phyloP scores from a whole-genome alignment of 1,140 invertebrate species.

The Drosophila repleta region DNA sequence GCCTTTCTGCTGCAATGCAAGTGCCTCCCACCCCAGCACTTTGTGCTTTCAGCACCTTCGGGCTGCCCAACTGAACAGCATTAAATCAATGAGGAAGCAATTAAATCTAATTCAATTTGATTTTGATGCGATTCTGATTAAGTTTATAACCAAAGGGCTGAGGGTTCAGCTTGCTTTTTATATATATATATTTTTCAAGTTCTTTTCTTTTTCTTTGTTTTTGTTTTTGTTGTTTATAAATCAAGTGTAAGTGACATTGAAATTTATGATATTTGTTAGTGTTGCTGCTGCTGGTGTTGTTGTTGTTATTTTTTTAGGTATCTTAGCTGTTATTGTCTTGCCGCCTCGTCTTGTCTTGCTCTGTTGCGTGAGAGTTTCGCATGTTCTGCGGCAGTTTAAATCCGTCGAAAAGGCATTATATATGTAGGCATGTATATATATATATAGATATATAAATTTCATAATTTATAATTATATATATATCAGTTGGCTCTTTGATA shows the following conservation, averaged over 20 bases:
- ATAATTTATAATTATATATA: constrained; percentile 16
- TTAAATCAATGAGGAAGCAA: constrained; percentile 77
- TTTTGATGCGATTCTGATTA: constrained; percentile 18
- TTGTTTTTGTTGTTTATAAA: constrained; percentile 58
- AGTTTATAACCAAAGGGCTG: background rate
- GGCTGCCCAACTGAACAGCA: constrained; percentile 17
- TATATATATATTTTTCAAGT: constrained; percentile 13
- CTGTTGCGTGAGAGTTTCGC: constrained; percentile 75
- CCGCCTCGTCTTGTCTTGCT: constrained; percentile 47
- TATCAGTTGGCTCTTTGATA: background rate
- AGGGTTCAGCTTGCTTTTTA: background rate
- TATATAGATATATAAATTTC: background rate
- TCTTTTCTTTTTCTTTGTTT: constrained; percentile 9
- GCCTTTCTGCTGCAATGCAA: constrained; percentile 16
- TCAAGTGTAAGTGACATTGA: constrained; percentile 81
- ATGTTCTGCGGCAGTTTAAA: constrained; percentile 63
- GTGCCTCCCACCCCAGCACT: constrained; percentile 43
- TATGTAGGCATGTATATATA: background rate
- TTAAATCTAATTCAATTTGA: constrained; percentile 58
- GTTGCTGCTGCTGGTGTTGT: background rate
- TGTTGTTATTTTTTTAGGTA: constrained; percentile 26
- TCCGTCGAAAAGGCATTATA: constrained; percentile 9
- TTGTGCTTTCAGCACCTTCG: constrained; percentile 54
- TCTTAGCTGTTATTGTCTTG: constrained; percentile 21
- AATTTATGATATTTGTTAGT: constrained; percentile 63